phyloP scores from a whole-genome alignment of 2,888 invertebrate species.

The Heliothis peltigera region DNA sequence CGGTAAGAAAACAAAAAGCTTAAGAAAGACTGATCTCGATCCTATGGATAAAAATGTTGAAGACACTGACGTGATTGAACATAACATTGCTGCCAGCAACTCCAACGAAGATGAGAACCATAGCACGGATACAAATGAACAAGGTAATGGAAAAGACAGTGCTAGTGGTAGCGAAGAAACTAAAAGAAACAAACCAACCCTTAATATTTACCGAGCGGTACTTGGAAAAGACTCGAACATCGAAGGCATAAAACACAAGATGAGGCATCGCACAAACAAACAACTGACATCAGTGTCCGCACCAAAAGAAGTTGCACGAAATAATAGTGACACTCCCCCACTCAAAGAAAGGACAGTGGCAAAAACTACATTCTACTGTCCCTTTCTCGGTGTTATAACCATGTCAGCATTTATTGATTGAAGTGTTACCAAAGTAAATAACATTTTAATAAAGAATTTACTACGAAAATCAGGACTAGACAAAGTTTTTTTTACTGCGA shows the following conservation, averaged over 20 bases:
- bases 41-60: neutral
- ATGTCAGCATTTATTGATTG: constrained; percentile 70
- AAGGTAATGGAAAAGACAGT: constrained; percentile 3
- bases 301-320: neutral
- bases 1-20: constrained; percentile 50
- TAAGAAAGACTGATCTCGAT: constrained; percentile 64
- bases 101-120: neutral
- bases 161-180: neutral
- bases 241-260: neutral
- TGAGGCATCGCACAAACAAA: neutral
- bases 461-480: neutral
- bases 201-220: neutral
- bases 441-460: constrained; percentile 14
- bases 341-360: constrained; percentile 58
- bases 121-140: neutral
- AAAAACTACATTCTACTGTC: constrained; percentile 77
- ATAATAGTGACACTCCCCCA: too few species aligned
- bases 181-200: neutral
- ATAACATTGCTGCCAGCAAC: neutral
- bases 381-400: constrained; percentile 78
- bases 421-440: constrained; percentile 11
- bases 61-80: neutral
- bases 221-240: constrained; percentile 12
- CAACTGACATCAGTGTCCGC: neutral
- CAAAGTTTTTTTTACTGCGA: neutral